Base-by-base conservation (phyloP, 2,888 invertebrate species). In the Stenurella melanura region DNA sequence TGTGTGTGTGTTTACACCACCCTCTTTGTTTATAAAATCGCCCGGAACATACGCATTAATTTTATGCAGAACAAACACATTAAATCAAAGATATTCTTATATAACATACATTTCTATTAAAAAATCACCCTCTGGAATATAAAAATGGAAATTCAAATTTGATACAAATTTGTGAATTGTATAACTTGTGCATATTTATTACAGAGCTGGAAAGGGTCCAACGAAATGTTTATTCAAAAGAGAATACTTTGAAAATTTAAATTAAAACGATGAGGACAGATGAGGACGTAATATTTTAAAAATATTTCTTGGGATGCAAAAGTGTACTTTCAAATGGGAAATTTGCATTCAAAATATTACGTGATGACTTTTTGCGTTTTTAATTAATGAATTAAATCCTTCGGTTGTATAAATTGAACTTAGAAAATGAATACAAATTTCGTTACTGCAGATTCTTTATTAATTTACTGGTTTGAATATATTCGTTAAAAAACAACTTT, bases 221-320 rank as follows among this genome's bases (percentile, higher is more conserved):
- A 50, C 80, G 83, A 87, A 88, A 88, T 88, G 88, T 88, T 88
- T 88, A 88, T 88, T 88, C 88, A 88, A 87, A 87, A 86, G 87
- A 84, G 83, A 86, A 84, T 83, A 86, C 86, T 86, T 88, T 86
- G 85, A 82, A 87, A 87, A 87, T 87, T 87, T 86, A 87, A 88
- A 88, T 87, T 86, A 86, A 87, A 87, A 85, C 84, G 80, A 82
- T 78, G 70, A 70, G 70, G 82, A 78, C 77, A 82, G 78, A 78
- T 78, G 77, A 82, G 80, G 78, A 76, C 77, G 78, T 73, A 73
- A 73, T 79, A 80, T 81, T 81, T 81, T 78, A 76, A 80, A 81
- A 78, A 82, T 78, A 74, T 77, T 79, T 78, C 78, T 78, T 81
- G 75, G 78, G 68, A 57, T 75, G 74, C 76, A 78, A 79, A 79